Conservation (phyloP, 2,113 vertebrate species). For the Nycticebus coucang region DNA sequence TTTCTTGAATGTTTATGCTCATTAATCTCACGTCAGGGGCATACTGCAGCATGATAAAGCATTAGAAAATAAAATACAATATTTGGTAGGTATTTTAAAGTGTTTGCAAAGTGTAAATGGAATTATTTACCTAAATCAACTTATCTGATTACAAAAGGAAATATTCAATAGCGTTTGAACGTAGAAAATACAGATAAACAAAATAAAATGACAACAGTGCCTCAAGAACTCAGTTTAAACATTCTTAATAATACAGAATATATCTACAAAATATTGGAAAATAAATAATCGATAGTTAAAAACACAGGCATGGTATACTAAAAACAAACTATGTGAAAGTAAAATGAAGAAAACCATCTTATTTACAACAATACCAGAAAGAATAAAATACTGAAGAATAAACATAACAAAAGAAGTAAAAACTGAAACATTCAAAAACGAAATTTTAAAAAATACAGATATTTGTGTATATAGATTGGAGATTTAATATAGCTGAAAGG, state of each 20-base stretch:
- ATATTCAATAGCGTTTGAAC: not conserved
- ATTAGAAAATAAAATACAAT: not conserved
- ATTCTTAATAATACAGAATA: not conserved
- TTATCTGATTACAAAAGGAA: not conserved
- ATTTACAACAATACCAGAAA: not conserved
- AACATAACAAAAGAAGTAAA: not conserved
- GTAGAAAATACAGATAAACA: not conserved
- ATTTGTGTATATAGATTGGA: not conserved
- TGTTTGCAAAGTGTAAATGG: not conserved
- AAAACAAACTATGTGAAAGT: not conserved
- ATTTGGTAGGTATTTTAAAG: slow-evolving; percentile 13
- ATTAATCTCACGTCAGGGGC: not conserved
- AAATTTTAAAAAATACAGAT: not conserved
- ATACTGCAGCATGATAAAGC: not conserved
- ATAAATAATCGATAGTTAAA: not conserved
- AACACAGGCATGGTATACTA: not conserved
- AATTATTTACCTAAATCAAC: not conserved
- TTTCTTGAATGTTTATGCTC: not conserved
- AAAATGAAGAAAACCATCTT: not conserved
- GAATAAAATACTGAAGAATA: not conserved
- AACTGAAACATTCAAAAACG: not conserved
- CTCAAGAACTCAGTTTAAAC: not conserved
- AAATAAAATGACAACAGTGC: not conserved
- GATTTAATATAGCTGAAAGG: not conserved
- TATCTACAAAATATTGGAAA: not conserved